Percentiles rank a stretch among this genome's conserved stretches.
These are phyloP conservation scores for Syrrhaptes paradoxus DNA, from an alignment of 2,113 vertebrate species.

Conservation along the genomic window DNA sequence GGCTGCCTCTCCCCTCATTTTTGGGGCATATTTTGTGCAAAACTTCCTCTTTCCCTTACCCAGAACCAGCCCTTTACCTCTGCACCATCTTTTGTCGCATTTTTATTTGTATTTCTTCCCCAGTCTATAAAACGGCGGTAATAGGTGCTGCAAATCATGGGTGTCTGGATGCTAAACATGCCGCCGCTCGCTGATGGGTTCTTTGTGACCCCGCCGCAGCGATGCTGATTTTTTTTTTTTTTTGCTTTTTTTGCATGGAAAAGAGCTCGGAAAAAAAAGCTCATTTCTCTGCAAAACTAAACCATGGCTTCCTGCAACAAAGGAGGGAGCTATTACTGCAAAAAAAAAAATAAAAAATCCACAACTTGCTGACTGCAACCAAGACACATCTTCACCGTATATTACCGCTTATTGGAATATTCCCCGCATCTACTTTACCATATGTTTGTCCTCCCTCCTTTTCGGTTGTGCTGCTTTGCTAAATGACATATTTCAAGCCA, in stretches of 20 bases:
- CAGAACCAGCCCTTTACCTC: neutral
- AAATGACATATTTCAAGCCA: neutral
- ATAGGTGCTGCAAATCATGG: constrained; percentile 18
- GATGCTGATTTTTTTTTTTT: neutral
- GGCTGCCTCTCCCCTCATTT: neutral
- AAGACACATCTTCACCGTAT: neutral
- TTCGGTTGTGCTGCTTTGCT: neutral
- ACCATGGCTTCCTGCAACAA: neutral
- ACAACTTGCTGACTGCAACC: constrained; percentile 6
- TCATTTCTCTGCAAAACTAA: neutral
- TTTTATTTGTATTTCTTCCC: neutral
- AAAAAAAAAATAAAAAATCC: neutral
- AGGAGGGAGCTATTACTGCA: constrained; percentile 6
- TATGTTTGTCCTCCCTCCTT: constrained; percentile 9
- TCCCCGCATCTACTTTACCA: constrained; percentile 15
- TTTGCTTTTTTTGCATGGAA: neutral
- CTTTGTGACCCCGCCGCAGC: neutral
- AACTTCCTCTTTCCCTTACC: neutral
- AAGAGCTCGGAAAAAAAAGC: neutral
- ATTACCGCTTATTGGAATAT: constrained; percentile 22
- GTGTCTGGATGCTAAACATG: neutral
- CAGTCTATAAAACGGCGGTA: neutral
- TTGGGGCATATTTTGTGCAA: neutral
- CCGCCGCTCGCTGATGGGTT: neutral
- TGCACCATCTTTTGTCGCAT: neutral